Conservation (phyloP, 35 echinoderm and acorn worm species). For the Chiridota heheva region DNA sequence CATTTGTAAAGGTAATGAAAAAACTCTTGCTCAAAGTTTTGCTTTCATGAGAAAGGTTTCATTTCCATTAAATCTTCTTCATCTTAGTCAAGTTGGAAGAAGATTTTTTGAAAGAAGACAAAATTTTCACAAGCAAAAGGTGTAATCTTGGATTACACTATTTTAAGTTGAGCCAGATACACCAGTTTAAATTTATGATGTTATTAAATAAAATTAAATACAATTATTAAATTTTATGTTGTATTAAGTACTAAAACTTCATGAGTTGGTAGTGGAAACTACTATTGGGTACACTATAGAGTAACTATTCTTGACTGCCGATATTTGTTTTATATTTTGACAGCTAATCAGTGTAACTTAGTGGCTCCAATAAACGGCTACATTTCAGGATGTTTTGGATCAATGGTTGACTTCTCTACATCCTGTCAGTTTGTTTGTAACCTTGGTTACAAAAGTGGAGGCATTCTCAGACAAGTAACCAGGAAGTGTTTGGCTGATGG, state of each 20-base stretch:
- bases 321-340: neutral
- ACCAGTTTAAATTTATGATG: neutral
- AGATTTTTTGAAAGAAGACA: too few relatives aligned
- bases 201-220: neutral
- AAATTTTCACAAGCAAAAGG: too few relatives aligned
- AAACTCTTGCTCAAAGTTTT: neutral
- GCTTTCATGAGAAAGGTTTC: too few relatives aligned
- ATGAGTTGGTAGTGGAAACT: neutral
- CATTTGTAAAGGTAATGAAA: neutral
- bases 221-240: neutral
- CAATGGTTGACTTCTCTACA: slow-evolving; percentile 44
- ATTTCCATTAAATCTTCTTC: too few relatives aligned
- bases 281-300: neutral
- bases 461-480: neutral
- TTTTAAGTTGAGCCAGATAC: neutral
- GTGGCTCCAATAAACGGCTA: slow-evolving; percentile 40
- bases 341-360: slow-evolving; percentile 56
- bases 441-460: slow-evolving; percentile 31
- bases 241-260: neutral
- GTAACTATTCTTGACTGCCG: neutral
- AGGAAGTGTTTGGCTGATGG: slow-evolving; percentile 56
- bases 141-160: neutral
- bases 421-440: slow-evolving; percentile 56
- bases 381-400: slow-evolving; percentile 46
- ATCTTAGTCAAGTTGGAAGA: too few relatives aligned